Conservation (phyloP, 1,140 invertebrate species). For the Aphidius ervi region DNA sequence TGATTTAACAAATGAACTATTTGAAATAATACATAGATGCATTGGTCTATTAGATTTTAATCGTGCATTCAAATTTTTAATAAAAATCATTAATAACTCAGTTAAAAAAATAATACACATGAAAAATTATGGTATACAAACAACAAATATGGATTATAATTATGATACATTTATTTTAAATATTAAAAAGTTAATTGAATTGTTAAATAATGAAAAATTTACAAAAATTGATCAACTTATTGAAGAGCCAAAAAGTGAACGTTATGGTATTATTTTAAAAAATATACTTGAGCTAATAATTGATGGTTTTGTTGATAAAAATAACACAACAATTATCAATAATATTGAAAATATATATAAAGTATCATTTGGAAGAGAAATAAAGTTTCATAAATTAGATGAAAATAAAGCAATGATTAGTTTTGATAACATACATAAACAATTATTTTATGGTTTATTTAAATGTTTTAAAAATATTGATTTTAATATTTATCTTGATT, state of each 20-base stretch:
- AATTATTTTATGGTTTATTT: conserved; percentile 33
- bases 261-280: conserved; percentile 37
- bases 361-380: conserved; percentile 37
- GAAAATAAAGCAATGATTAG: conserved; percentile 9
- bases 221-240: conserved; percentile 20
- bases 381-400: conserved; percentile 21
- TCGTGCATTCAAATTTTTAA: conserved; percentile 27
- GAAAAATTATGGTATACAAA: conserved; percentile 28
- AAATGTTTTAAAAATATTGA: conserved; percentile 38
- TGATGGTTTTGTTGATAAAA: conserved; percentile 25
- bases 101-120: conserved; percentile 33
- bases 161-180: conserved; percentile 26
- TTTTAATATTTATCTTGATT: conserved; percentile 38
- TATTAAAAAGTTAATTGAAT: conserved; percentile 34
- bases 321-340: not conserved
- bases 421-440: conserved; percentile 27
- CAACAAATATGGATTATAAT: conserved; percentile 22
- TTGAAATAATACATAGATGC: conserved; percentile 32
- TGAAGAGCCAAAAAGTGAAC: conserved; percentile 25
- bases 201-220: conserved; percentile 28
- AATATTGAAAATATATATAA: conserved; percentile 35
- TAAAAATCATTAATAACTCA: conserved; percentile 25
- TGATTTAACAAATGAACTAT: conserved; percentile 40
- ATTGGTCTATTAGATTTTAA: conserved; percentile 33
- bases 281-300: conserved; percentile 29